Percentiles rank a stretch among this genome's conserved stretches.
Conservation (phyloP, 2,888 invertebrate species). For the Pemphredon lugubris region DNA sequence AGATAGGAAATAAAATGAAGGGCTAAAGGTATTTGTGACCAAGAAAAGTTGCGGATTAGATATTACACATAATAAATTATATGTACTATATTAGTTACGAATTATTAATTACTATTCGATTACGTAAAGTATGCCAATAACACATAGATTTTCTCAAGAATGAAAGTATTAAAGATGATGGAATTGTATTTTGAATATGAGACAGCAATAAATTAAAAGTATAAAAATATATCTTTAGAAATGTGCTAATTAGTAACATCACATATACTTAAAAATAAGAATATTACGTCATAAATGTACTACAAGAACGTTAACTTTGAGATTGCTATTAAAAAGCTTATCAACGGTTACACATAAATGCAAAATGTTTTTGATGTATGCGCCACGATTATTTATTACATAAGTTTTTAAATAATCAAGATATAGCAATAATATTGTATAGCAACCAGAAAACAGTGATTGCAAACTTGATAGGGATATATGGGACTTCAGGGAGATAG, state of each 20-base stretch:
- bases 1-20: conserved; percentile 1
- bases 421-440: conserved; percentile 10
- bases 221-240: background rate
- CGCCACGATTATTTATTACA: conserved; percentile 11
- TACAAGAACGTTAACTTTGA: background rate
- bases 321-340: conserved; percentile 13
- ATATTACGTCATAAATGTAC: background rate
- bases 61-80: conserved; percentile 11
- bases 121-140: too few species aligned
- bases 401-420: conserved; percentile 7
- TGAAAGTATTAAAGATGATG: too few species aligned
- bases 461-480: conserved; percentile 23
- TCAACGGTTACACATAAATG: conserved; percentile 25
- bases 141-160: too few species aligned
- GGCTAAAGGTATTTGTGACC: conserved; percentile 1
- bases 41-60: conserved; percentile 10
- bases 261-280: background rate
- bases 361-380: conserved; percentile 46
- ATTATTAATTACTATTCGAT: background rate
- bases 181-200: too few species aligned
- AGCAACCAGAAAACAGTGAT: conserved; percentile 9
- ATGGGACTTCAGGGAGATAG: conserved; percentile 71
- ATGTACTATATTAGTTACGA: background rate
- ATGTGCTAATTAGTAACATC: background rate
- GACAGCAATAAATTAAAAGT: background rate